Evolutionary conservation across 2,888 invertebrate genomes (phyloP).

Genomic region (Petrophora chlorosata): DNA sequence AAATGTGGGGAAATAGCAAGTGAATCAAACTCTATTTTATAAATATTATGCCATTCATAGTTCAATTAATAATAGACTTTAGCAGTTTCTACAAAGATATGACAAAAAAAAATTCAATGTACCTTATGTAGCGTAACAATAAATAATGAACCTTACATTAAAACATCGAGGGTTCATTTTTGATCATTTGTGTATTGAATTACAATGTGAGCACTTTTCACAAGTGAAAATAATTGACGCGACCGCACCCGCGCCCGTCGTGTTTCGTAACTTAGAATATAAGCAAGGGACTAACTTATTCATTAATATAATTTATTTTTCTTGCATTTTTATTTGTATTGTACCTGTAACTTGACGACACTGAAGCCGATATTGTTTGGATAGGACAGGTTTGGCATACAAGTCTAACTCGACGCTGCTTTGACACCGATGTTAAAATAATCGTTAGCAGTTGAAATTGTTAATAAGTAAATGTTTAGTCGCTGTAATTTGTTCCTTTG

Average conservation of each 20-base stretch:
- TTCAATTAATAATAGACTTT: no score
- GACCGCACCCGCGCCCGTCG: constrained; percentile 16
- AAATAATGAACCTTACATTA: no score
- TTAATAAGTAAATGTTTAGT: constrained; percentile 5
- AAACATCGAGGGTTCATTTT: no score
- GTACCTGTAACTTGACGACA: constrained; percentile 29
- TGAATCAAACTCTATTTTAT: no score
- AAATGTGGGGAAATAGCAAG: no score
- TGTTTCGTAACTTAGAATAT: constrained; percentile 44
- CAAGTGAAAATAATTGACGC: background rate
- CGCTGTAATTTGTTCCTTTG: constrained; percentile 8
- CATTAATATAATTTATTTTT: constrained; percentile 40
- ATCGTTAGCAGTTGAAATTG: constrained; percentile 5
- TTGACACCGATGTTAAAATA: constrained; percentile 8
- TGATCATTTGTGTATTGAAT: no score
- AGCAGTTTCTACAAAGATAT: no score
- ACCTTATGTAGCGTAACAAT: no score
- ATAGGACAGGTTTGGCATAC: constrained; percentile 53
- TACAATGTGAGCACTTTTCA: no score
- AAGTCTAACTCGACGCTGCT: constrained; percentile 3
- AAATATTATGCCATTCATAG: no score
- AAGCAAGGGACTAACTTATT: constrained; percentile 58
- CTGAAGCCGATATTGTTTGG: constrained; percentile 38
- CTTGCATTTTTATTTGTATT: constrained; percentile 40
- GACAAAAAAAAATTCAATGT: no score